phyloP scores from a whole-genome alignment of 2,888 invertebrate genomes.

The Strigamia crassipes region DNA sequence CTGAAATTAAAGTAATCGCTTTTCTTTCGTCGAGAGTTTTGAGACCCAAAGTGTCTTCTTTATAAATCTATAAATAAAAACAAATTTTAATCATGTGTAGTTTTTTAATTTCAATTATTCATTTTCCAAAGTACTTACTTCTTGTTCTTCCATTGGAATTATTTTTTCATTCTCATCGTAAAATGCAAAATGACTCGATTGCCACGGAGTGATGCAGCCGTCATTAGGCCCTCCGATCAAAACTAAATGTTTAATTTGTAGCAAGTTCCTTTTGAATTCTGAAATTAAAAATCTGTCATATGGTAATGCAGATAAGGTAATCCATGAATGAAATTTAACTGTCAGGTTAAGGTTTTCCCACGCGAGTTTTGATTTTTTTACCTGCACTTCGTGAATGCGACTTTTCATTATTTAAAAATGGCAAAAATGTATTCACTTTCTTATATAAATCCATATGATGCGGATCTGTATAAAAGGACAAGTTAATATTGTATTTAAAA shows the following conservation, averaged over 20 bases:
- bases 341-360: too few relatives aligned
- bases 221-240: constrained; percentile 91
- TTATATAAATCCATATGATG: constrained; percentile 4
- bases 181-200: constrained; percentile 91
- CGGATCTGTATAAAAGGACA: neutral
- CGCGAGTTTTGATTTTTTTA: neutral
- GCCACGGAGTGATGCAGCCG: constrained; percentile 91
- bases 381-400: constrained; percentile 6
- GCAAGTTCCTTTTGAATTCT: constrained; percentile 67
- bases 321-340: too few relatives aligned
- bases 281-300: constrained; percentile 21
- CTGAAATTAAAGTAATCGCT: constrained; percentile 70
- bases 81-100: neutral
- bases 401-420: neutral
- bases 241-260: constrained; percentile 74
- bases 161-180: constrained; percentile 74
- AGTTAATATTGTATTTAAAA: neutral
- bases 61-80: constrained; percentile 65
- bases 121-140: constrained; percentile 54
- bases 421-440: constrained; percentile 3
- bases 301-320: too few relatives aligned
- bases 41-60: constrained; percentile 78
- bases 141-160: constrained; percentile 69
- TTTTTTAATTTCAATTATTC: neutral
- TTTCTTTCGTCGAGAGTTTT: constrained; percentile 70